Evolutionary conservation across 2,888 invertebrate species (phyloP).

Genomic region (Aphelenchoides bicaudatus): DNA sequence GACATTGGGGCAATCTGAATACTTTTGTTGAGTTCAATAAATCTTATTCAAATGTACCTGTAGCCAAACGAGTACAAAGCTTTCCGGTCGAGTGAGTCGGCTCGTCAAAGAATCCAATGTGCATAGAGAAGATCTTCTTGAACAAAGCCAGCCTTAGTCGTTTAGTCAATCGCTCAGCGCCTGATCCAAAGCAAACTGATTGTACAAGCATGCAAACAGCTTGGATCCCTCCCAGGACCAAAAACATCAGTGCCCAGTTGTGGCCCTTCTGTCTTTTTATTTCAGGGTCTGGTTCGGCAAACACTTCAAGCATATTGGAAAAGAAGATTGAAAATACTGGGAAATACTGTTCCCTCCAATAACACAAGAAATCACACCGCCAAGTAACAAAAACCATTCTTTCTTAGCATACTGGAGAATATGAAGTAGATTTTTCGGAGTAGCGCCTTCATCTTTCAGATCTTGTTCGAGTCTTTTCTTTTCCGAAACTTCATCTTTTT

Average conservation of each 20-base stretch:
- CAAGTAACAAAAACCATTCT: constrained; percentile 61
- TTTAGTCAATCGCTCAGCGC: constrained; percentile 61
- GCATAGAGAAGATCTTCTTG: constrained; percentile 62
- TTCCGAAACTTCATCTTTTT: constrained; percentile 24
- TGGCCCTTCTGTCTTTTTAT: constrained; percentile 60
- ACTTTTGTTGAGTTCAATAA: neutral
- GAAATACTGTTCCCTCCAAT: constrained; percentile 62
- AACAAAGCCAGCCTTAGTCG: constrained; percentile 62
- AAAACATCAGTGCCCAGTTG: constrained; percentile 63
- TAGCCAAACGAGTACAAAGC: constrained; percentile 62
- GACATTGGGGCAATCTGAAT: constrained; percentile 3
- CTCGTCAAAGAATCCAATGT: constrained; percentile 63
- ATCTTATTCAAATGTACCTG: constrained; percentile 64
- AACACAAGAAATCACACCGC: constrained; percentile 61
- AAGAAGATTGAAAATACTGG: constrained; percentile 65
- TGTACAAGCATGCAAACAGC: constrained; percentile 42
- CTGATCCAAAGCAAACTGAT: constrained; percentile 58
- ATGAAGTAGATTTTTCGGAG: constrained; percentile 42
- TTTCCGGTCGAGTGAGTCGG: constrained; percentile 61
- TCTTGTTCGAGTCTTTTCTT: constrained; percentile 33
- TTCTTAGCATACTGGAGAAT: constrained; percentile 62
- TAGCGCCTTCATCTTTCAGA: constrained; percentile 45
- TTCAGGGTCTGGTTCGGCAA: constrained; percentile 62
- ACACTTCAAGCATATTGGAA: constrained; percentile 44
- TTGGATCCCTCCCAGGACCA: constrained; percentile 61